Base-by-base conservation (phyloP, 2,113 vertebrate genomes). In the Camelus bactrianus region DNA sequence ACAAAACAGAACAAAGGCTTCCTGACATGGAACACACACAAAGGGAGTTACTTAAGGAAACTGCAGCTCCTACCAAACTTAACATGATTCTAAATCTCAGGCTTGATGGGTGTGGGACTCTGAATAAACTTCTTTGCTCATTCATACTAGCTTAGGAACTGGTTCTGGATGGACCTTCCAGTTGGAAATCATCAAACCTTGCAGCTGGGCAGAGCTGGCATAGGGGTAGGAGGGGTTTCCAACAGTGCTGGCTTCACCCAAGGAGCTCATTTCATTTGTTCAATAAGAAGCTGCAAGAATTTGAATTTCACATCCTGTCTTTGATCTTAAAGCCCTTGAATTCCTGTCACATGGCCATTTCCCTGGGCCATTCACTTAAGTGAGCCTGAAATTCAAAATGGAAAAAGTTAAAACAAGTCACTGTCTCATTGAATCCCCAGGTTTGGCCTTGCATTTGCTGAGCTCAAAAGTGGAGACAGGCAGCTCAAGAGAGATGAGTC, bases 371-470 rank as follows among this genome's bases (percentile, higher is more conserved):
- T 93, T 81, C 86, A 54, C 62, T 58, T 14, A 94, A 82, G n/a
- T 50, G 65, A 60, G 38, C 30, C 52, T 65, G 77, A 93, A 79
- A 93, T 96, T 73, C 75, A 95, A 89, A 95, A 83, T 32, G 76
- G 76, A 84, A 85, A 89, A 77, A 11, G 6, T 38, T 52, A 88
- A 94, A 89, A 60, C 7, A 54, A 64, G 52, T 70, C 35, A 22
- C 17, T 12, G 5, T 35, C 38, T 65, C 19, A 52, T n/a, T 85
- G n/a, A 81, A 82, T 58, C 64, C 56, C 30, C 46, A 70, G 48
- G 65, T 81, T 64, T 50, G 17, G 60, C 26, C 38, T 22, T 73
- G 72, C 50, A 48, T 73, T 67, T 80, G 28, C 65, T 70, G 56
- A 77, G 50, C 14, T 24, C 64, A 10, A 83, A 87, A 73, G 52